Evolutionary conservation across 2,888 invertebrate genomes (phyloP), one percentile per base, ranked within the genome.

Genomic region (Cecidostiba fungosa): DNA sequence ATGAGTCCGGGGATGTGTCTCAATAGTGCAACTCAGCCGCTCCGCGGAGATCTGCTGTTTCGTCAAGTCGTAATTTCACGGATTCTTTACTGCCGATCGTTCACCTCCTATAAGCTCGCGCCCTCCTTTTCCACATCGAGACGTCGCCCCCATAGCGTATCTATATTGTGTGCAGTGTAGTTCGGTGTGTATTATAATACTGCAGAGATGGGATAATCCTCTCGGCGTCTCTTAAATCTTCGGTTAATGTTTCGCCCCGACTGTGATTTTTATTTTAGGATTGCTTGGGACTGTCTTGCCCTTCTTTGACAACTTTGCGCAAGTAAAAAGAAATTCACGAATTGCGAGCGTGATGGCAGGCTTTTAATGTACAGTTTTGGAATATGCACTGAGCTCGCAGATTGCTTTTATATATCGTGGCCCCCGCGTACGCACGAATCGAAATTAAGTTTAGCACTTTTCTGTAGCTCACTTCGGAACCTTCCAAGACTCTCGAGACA

Each of bases 51-150:
- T 43, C 36, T 50, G 50, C 72, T 29, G 59, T 85, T 85, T 85
- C 85, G 85, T 85, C 85, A 85, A 85, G 78, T 82, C 82, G 82
- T 85, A 82, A 85, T 82, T 85, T 85, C 82, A 85, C 69, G 54
- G 85, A 85, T 82, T 82, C 85, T 82, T 77, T 74, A 82, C 77
- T 73, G 72, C 73, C 83, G 83, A 79, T 79, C 83, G 82, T 82
- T 85, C 85, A 82, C 85, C 74, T 54, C 29, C 50, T 79, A 54
- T 4, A n/a, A 29, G 29, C 74, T n/a, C 69, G 39, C 76, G 78
- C 74, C 70, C 82, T 79, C 76, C 85, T 82, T 82, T 82, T 62
- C n/a, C 66, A 19, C 66, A 50, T 73, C 77, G 72, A 59, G 66
- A 1, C 43, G 36, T 62, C 78, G 74, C 72, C 39, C 29, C n/a